Evolutionary conservation across 2,888 invertebrate genomes (phyloP).

Genomic region (Aleiodes alternator): DNA sequence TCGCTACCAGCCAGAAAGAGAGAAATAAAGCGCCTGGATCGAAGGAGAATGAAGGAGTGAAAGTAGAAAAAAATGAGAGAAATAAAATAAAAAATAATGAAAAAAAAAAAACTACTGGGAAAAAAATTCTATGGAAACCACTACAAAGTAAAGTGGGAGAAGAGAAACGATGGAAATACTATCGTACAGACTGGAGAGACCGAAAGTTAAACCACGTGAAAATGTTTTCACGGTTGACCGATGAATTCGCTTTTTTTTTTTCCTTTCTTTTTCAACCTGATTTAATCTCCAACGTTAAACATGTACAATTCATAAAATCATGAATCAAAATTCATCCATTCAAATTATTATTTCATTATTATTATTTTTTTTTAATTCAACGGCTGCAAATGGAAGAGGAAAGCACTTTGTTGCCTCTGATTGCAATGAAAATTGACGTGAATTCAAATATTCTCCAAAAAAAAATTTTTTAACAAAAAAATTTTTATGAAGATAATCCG

Average conservation of each 20-base stretch:
- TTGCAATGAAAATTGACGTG: too few relatives aligned
- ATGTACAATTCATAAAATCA: too few relatives aligned
- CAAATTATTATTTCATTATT: too few relatives aligned
- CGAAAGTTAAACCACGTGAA: slow-evolving; percentile 4
- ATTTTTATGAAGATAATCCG: too few relatives aligned
- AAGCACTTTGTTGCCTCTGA: too few relatives aligned
- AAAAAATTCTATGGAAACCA: slow-evolving; percentile 5
- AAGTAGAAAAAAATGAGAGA: slow-evolving; percentile 25
- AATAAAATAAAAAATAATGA: not conserved
- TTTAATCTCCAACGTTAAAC: not conserved
- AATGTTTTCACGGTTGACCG: slow-evolving; percentile 10
- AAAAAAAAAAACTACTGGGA: slow-evolving; percentile 16
- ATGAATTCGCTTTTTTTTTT: not conserved
- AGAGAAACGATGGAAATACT: not conserved
- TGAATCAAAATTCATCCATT: too few relatives aligned
- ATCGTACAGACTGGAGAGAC: not conserved
- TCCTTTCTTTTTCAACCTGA: not conserved
- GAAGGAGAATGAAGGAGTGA: slow-evolving; percentile 10
- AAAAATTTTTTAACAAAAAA: too few relatives aligned
- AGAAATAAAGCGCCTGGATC: not conserved
- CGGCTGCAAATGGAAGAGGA: too few relatives aligned
- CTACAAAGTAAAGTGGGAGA: not conserved
- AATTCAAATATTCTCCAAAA: too few relatives aligned
- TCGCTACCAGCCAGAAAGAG: not conserved
- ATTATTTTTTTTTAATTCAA: too few relatives aligned